phyloP scores from a whole-genome alignment of 1,140 invertebrate species.

The Capitella teleta region DNA sequence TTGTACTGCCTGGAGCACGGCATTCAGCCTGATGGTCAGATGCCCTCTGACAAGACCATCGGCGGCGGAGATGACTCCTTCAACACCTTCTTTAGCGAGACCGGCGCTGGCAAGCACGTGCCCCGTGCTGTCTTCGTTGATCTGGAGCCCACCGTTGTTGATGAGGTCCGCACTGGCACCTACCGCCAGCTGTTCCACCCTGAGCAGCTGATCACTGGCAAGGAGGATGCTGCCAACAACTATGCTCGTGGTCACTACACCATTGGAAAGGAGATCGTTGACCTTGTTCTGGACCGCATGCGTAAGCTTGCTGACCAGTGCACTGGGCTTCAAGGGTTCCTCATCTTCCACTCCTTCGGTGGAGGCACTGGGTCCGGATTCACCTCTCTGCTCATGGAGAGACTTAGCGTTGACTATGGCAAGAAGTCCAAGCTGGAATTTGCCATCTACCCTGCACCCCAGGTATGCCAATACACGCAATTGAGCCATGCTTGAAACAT shows the following conservation, averaged over 20 bases:
- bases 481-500: too few relatives aligned
- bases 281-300: slow-evolving; percentile 38
- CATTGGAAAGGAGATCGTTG: slow-evolving; percentile 42
- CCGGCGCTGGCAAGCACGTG: slow-evolving; percentile 67
- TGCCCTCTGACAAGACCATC: too few relatives aligned
- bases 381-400: slow-evolving; percentile 78
- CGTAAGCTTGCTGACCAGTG: slow-evolving; percentile 61
- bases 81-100: slow-evolving; percentile 50
- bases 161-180: slow-evolving; percentile 45
- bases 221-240: slow-evolving; percentile 54
- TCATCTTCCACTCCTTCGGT: slow-evolving; percentile 83
- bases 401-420: slow-evolving; percentile 75
- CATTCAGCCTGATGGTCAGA: too few relatives aligned
- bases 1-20: too few relatives aligned
- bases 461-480: too few relatives aligned
- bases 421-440: slow-evolving; percentile 85
- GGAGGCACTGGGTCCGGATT: slow-evolving; percentile 83
- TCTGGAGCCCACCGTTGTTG: slow-evolving; percentile 75
- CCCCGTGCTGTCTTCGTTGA: slow-evolving; percentile 73
- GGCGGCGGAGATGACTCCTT: slow-evolving; percentile 27
- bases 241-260: slow-evolving; percentile 39
- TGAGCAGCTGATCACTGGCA: slow-evolving; percentile 66
- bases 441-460: slow-evolving; percentile 74
- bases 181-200: slow-evolving; percentile 47
- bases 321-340: slow-evolving; percentile 72